A percentile compares a stretch with the other conserved stretches of the same genome.
Conservation (phyloP, 2,797 vertebrate genomes). For the Podarcis lilfordi region DNA sequence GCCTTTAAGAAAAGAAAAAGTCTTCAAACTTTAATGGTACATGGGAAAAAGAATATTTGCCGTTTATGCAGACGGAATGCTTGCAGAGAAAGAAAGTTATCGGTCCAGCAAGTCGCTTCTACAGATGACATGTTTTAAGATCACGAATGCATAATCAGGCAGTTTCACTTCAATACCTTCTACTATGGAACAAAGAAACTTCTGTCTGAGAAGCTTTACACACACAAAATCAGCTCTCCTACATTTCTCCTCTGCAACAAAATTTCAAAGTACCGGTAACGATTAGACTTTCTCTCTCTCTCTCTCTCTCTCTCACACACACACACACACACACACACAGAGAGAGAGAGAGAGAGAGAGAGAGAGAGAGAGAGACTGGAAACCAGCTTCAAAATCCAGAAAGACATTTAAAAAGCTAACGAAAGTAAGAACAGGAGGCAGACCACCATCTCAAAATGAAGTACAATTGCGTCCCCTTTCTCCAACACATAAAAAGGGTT, state of each 20-base stretch:
- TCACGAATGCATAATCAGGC: conserved; percentile 19
- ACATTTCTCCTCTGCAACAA: conserved; percentile 45
- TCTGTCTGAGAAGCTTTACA: conserved; percentile 52
- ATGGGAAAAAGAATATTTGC: conserved; percentile 10
- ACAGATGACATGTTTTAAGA: conserved; percentile 35
- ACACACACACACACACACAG: neutral
- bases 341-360: too few relatives aligned
- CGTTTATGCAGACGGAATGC: conserved; percentile 3
- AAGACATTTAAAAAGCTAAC: neutral
- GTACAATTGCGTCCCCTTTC: conserved; percentile 47
- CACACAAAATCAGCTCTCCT: conserved; percentile 57
- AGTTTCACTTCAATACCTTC: conserved; percentile 55
- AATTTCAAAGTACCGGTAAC: neutral
- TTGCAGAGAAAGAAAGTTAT: conserved; percentile 28
- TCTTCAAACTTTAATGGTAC: neutral
- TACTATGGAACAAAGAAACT: conserved; percentile 76
- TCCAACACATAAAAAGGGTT: conserved; percentile 27
- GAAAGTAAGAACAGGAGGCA: neutral
- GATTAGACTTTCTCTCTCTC: neutral
- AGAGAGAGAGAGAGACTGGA: neutral
- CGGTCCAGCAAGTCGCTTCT: conserved; percentile 31
- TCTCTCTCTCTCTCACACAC: too few relatives aligned
- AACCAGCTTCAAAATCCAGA: neutral
- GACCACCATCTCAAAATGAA: conserved; percentile 57
- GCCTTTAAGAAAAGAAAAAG: neutral